These are phyloP conservation scores for Drosophila macrospina DNA, from an alignment of 2,888 invertebrate genomes.

Conservation along the genomic window DNA sequence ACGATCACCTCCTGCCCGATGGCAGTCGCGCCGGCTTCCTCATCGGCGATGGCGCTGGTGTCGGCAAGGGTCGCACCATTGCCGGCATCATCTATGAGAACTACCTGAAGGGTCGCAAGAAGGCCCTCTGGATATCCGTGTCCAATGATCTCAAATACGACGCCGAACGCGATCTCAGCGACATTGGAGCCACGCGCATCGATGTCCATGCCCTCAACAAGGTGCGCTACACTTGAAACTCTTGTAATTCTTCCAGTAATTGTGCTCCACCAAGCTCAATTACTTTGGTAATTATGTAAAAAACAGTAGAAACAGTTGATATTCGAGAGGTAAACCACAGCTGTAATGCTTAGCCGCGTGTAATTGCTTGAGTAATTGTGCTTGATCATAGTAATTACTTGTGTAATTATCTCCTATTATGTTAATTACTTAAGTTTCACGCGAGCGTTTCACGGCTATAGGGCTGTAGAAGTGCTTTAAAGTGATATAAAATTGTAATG, in stretches of 20 bases:
- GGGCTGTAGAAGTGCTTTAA: too few relatives aligned
- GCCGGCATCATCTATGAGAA: slow-evolving; percentile 99
- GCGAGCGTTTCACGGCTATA: too few relatives aligned
- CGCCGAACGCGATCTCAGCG: slow-evolving; percentile 97
- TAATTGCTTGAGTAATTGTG: too few relatives aligned
- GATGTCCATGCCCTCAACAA: slow-evolving; percentile 96
- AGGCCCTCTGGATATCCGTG: slow-evolving; percentile 99
- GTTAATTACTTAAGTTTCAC: neutral
- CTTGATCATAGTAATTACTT: too few relatives aligned
- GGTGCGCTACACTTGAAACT: slow-evolving; percentile 85
- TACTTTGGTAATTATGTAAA: neutral
- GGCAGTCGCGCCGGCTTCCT: slow-evolving; percentile 97
- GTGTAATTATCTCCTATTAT: neutral
- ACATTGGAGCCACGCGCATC: slow-evolving; percentile 97
- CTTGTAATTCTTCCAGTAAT: neutral
- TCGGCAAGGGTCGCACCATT: slow-evolving; percentile 98
- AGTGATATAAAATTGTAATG: too few relatives aligned
- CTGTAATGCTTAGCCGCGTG: too few relatives aligned
- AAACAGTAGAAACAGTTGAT: too few relatives aligned
- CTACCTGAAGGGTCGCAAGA: slow-evolving; percentile 95
- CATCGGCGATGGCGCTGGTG: slow-evolving; percentile 99
- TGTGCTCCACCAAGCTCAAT: neutral
- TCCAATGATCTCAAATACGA: slow-evolving; percentile 99
- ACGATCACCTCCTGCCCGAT: slow-evolving; percentile 95
- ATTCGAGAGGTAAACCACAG: too few relatives aligned